These are phyloP conservation scores for Horisme vitalbata DNA, from an alignment of 2,888 invertebrate species.

Conservation along the genomic window DNA sequence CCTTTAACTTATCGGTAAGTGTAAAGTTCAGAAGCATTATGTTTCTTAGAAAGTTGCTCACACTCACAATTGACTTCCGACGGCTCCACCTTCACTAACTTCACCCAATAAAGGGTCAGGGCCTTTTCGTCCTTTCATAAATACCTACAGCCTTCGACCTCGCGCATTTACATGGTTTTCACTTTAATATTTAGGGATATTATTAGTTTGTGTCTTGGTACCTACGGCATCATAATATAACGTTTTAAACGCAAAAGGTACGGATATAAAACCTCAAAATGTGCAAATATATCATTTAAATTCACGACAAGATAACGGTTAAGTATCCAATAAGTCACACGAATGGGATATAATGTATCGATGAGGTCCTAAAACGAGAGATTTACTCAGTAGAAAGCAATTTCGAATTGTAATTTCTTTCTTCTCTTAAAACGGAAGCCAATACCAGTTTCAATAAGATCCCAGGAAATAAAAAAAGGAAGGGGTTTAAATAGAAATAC, in stretches of 20 bases:
- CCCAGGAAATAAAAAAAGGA: no score
- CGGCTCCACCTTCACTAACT: neutral
- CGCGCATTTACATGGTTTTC: neutral
- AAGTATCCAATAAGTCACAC: slow-evolving; percentile 33
- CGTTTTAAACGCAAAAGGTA: slow-evolving; percentile 5
- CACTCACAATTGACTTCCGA: slow-evolving; percentile 8
- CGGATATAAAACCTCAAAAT: slow-evolving; percentile 26
- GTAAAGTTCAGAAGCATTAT: no score
- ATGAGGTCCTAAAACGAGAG: slow-evolving; percentile 24
- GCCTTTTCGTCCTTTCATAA: slow-evolving; percentile 3
- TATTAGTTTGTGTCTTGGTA: neutral
- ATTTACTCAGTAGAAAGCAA: slow-evolving; percentile 20
- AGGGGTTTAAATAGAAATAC: no score
- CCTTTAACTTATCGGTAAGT: no score
- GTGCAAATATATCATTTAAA: slow-evolving; percentile 34
- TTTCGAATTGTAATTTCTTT: no score
- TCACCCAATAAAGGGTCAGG: slow-evolving; percentile 4
- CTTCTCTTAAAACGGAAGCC: no score
- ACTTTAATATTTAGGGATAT: no score
- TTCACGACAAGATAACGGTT: slow-evolving; percentile 34
- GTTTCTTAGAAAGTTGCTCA: no score
- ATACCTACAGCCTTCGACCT: neutral
- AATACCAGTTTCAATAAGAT: no score
- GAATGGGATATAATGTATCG: slow-evolving; percentile 33
- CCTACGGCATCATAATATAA: neutral